These are phyloP conservation scores for Micrasema longulum DNA, from an alignment of 1,140 invertebrate species.

Conservation along the genomic window DNA sequence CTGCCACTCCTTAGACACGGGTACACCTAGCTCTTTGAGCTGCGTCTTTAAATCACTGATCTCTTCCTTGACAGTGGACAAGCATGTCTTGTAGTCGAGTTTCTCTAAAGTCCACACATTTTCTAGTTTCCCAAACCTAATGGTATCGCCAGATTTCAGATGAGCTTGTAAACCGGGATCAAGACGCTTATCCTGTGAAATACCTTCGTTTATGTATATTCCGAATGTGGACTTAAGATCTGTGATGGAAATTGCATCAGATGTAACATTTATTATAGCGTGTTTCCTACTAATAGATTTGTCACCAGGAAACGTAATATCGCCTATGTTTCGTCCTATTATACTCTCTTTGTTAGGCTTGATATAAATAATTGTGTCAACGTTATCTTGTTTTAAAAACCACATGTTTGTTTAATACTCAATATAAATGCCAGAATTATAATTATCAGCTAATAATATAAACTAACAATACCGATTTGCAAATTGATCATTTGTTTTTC, in stretches of 20 bases:
- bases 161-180: conserved; percentile 56
- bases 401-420: conserved; percentile 21
- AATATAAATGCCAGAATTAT: too few relatives aligned
- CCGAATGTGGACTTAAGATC: conserved; percentile 71
- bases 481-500: too few relatives aligned
- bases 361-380: conserved; percentile 22
- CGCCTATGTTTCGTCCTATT: conserved; percentile 47
- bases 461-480: too few relatives aligned
- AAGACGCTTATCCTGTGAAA: conserved; percentile 54
- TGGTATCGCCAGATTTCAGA: conserved; percentile 62
- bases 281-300: conserved; percentile 70
- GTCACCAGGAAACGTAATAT: conserved; percentile 65
- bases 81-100: conserved; percentile 60
- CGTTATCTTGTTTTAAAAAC: conserved; percentile 29
- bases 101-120: conserved; percentile 65
- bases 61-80: conserved; percentile 64
- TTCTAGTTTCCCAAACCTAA: conserved; percentile 68
- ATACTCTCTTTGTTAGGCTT: neutral
- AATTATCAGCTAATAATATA: too few relatives aligned
- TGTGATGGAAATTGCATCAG: conserved; percentile 58
- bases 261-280: conserved; percentile 59
- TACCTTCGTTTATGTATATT: conserved; percentile 66
- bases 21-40: conserved; percentile 62
- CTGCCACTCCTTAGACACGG: conserved; percentile 64
- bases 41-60: conserved; percentile 58